Percentiles rank a stretch among this genome's conserved stretches.
Evolutionary conservation across 2,797 vertebrate genomes (phyloP).

Genomic region (Rallus crepitans): DNA sequence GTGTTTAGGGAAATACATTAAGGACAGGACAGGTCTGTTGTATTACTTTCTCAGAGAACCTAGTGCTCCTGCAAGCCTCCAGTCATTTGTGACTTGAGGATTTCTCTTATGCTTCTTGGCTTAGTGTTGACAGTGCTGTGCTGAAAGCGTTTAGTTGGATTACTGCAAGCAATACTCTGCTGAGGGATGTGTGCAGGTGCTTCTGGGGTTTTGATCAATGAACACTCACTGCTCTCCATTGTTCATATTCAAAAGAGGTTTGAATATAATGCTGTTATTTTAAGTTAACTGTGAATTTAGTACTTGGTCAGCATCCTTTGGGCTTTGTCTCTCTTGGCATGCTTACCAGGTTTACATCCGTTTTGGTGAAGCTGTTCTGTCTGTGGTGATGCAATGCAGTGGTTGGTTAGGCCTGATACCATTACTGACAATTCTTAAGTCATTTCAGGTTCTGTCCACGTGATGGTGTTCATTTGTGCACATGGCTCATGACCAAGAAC

Average conservation of each 20-base stretch:
- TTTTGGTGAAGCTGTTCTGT: neutral
- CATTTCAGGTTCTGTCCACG: neutral
- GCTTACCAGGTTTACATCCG: neutral
- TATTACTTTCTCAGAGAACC: neutral
- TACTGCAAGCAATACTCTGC: neutral
- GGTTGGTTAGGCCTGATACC: neutral
- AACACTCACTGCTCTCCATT: neutral
- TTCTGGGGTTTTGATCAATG: neutral
- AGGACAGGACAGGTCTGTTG: neutral
- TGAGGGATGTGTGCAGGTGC: neutral
- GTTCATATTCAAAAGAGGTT: neutral
- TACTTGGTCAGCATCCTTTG: neutral
- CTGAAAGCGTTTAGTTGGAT: neutral
- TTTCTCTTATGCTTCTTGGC: neutral
- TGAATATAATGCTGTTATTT: neutral
- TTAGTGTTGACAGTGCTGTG: neutral
- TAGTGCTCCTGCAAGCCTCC: neutral
- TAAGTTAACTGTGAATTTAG: neutral
- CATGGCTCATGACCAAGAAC: neutral
- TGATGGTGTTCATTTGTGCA: neutral
- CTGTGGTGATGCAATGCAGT: neutral
- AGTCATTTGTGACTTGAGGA: neutral
- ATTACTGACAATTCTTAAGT: neutral
- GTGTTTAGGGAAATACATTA: neutral
- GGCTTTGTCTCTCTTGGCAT: neutral